Evolutionary conservation across 2,888 invertebrate genomes (phyloP), one percentile per base, ranked within the genome.

Genomic region (Melinopterus prodromus): DNA sequence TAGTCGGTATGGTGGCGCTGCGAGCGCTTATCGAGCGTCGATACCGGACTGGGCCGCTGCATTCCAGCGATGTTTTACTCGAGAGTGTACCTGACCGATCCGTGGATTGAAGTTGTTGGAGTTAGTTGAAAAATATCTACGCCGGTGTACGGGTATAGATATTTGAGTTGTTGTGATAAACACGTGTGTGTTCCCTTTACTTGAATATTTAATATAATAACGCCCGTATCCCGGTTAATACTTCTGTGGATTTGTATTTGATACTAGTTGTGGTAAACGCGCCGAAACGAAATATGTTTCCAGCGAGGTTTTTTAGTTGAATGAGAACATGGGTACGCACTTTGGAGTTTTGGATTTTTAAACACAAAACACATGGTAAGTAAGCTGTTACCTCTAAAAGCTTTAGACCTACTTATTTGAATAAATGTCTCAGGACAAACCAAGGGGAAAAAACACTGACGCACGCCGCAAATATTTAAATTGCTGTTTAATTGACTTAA

Each of bases 71-170:
- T 88, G 87, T 88, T 89, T 88, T 88, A 87, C 88, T 84, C 86
- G 86, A 87, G 89, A 89, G 87, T 89, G 88, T 89, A 89, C 88
- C 88, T 89, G 88, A 89, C 89, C 88, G 88, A 87, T 87, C 86
- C 86, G 85, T 84, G 86, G 88, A 87, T 87, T 86, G 86, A 87
- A 87, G 87, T 86, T 86, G 87, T 87, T 86, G 86, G 86, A 78
- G 88, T 83, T 85, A 88, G 88, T 88, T 85, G 87, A 87, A 86
- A 87, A 86, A 87, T 85, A 86, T 85, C 87, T 86, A 84, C 84
- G 88, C 87, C 88, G 88, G 88, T 85, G 80, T 74, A 77, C 80
- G 80, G 80, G 77, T 69, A 80, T 37, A 16, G 72, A 79, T 53
- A 72, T 76, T 77, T 78, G 72, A 71, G 71, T 75, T 38, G 78